Evolutionary conservation across 2,797 vertebrate genomes (phyloP), one percentile per base, ranked within the genome.

Genomic region (Garrulus glandarius): DNA sequence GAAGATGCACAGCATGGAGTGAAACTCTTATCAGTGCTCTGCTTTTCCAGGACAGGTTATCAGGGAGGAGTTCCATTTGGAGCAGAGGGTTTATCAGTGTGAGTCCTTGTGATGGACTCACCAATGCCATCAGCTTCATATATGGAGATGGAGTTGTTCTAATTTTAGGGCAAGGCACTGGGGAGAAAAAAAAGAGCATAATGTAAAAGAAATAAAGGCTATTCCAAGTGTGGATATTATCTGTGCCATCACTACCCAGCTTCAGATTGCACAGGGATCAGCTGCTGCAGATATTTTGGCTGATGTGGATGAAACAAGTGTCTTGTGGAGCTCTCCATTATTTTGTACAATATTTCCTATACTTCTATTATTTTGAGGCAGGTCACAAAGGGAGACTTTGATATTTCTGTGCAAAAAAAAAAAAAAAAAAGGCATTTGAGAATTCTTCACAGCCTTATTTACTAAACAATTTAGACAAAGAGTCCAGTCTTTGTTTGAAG

Each of bases 181-280:
- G 13, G 7, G 20, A 4, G 22, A 2, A 3, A 6, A 3, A 2
- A 3, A 18, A 30, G 57, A 19, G 1, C 2, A 1, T 24, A 23
- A 24, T 70, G 21, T 83, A 23, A 80, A 67, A 70, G 75, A 44
- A 84, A 81, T 43, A 63, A 84, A 68, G 17, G 0, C 13, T 23
- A 1, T 44, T 59, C 10, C 19, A 52, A 77, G n/a, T 13, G 49
- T 83, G 60, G 53, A 3, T 39, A 12, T 56, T 41, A 16, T 18
- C 71, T 63, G 36, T 47, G 60, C 16, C 44, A 50, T 59, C 44
- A 11, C 27, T 68, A n/a, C 46, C 79, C 39, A 64, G 32, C 52
- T 70, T 34, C 36, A 47, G 10, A 64, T 17, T 63, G 13, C 77
- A 59, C 12, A 26, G 39, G 61, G 29, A 81, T 70, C 34, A 53